Evolutionary conservation across 2,888 invertebrate species (phyloP).

Genomic region (Hylaea fasciaria): DNA sequence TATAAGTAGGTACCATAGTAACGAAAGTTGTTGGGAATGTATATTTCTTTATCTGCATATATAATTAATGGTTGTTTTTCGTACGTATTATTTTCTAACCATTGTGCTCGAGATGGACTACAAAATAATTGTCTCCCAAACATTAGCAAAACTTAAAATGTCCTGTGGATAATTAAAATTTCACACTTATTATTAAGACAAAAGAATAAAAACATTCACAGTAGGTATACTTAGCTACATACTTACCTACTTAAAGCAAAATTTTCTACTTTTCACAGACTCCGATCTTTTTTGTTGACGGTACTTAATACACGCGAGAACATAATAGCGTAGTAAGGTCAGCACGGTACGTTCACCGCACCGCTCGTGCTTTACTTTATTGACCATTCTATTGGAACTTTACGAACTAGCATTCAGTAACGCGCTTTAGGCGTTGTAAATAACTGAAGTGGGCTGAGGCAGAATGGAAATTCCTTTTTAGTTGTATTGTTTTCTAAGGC

Average conservation of each 20-base stretch:
- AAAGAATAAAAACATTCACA: background rate
- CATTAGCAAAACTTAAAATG: background rate
- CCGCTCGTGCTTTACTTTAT: slow-evolving; percentile 65
- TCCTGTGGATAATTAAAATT: slow-evolving; percentile 9
- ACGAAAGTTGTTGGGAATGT: no score
- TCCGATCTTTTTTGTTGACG: slow-evolving; percentile 48
- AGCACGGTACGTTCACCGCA: slow-evolving; percentile 79
- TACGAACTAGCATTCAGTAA: slow-evolving; percentile 9
- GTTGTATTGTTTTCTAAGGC: background rate
- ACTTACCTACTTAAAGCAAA: no score
- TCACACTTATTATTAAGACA: slow-evolving; percentile 5
- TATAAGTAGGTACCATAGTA: no score
- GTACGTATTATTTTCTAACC: no score
- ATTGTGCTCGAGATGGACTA: no score
- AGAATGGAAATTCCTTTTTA: slow-evolving; percentile 10
- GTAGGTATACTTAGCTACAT: no score
- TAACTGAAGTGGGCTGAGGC: slow-evolving; percentile 14
- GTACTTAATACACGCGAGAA: slow-evolving; percentile 57
- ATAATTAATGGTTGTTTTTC: no score
- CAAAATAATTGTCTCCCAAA: background rate
- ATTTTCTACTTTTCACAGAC: slow-evolving; percentile 10
- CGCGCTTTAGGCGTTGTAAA: slow-evolving; percentile 12
- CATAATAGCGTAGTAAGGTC: slow-evolving; percentile 74
- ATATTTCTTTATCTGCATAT: no score
- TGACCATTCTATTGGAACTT: slow-evolving; percentile 17